These are phyloP conservation scores for Palythoa grandis DNA, from an alignment of 92 coral and sea anemone species.

Conservation along the genomic window DNA sequence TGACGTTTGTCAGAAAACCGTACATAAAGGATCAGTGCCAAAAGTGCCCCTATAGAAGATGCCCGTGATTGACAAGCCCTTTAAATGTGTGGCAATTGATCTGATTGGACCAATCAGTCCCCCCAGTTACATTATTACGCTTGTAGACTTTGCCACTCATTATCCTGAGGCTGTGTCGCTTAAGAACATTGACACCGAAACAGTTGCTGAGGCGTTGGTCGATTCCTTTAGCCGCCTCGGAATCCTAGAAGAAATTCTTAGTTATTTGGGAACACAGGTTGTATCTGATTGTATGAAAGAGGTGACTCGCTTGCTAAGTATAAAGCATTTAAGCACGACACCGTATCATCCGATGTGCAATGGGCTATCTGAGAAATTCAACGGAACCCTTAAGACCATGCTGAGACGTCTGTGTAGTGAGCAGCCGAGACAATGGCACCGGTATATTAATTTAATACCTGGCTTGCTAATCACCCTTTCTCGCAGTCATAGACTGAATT, in stretches of 20 bases:
- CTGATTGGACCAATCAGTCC: conserved; percentile 48
- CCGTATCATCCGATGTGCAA: conserved; percentile 62
- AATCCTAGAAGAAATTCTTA: conserved; percentile 57
- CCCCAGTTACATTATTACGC: conserved; percentile 15
- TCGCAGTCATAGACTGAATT: too few relatives aligned
- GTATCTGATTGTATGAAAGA: conserved; percentile 58
- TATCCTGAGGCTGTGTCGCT: conserved; percentile 21
- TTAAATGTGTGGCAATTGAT: conserved; percentile 51
- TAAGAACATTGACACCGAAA: conserved; percentile 40
- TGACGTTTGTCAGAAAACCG: background rate
- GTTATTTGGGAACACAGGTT: conserved; percentile 62
- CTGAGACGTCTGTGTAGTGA: conserved; percentile 25
- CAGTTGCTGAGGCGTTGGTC: conserved; percentile 51
- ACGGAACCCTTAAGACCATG: conserved; percentile 54
- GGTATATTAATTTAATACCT: conserved; percentile 46
- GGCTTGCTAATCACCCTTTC: too few relatives aligned
- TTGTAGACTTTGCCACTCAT: conserved; percentile 46
- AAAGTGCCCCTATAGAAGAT: too few relatives aligned
- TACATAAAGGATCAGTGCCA: too few relatives aligned
- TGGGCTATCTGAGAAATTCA: conserved; percentile 52
- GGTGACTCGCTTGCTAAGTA: conserved; percentile 45
- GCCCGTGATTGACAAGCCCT: too few relatives aligned
- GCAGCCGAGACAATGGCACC: conserved; percentile 20
- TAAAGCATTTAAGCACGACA: conserved; percentile 46
- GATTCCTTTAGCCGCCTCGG: conserved; percentile 19